These are phyloP conservation scores for Sceliomorpha sp. DNA, from an alignment of 2,888 invertebrate genomes.

Conservation along the genomic window DNA sequence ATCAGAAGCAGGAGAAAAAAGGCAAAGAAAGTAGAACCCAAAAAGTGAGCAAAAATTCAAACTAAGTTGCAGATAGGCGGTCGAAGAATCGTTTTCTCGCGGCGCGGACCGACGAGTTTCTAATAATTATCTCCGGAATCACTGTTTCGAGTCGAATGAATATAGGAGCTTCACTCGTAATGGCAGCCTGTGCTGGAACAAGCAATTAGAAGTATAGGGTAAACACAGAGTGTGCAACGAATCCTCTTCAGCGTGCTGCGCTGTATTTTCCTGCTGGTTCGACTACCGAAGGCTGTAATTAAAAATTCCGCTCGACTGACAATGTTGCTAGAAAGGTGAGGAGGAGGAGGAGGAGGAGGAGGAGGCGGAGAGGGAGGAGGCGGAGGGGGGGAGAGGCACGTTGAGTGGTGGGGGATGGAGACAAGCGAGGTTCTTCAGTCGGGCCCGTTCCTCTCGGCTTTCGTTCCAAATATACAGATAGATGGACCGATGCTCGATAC, in stretches of 20 bases:
- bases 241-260: conserved; percentile 54
- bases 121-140: conserved; percentile 64
- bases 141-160: conserved; percentile 40
- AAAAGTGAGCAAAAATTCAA: not conserved
- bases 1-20: too few relatives aligned
- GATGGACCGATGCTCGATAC: conserved; percentile 32
- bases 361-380: conserved; percentile 59
- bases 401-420: conserved; percentile 59
- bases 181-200: conserved; percentile 64
- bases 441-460: conserved; percentile 24
- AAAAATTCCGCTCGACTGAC: conserved; percentile 57
- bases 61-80: not conserved
- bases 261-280: conserved; percentile 72
- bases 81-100: conserved; percentile 37
- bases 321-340: too few relatives aligned
- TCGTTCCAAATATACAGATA: conserved; percentile 31
- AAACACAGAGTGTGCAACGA: conserved; percentile 73
- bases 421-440: conserved; percentile 17
- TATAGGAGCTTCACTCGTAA: conserved; percentile 59
- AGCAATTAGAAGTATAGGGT: conserved; percentile 79
- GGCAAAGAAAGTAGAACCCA: too few relatives aligned
- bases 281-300: conserved; percentile 62
- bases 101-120: conserved; percentile 30
- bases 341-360: conserved; percentile 21
- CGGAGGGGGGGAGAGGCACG: conserved; percentile 21